phyloP scores from a whole-genome alignment of 2,888 invertebrate species.

The Machimus rusticus region DNA sequence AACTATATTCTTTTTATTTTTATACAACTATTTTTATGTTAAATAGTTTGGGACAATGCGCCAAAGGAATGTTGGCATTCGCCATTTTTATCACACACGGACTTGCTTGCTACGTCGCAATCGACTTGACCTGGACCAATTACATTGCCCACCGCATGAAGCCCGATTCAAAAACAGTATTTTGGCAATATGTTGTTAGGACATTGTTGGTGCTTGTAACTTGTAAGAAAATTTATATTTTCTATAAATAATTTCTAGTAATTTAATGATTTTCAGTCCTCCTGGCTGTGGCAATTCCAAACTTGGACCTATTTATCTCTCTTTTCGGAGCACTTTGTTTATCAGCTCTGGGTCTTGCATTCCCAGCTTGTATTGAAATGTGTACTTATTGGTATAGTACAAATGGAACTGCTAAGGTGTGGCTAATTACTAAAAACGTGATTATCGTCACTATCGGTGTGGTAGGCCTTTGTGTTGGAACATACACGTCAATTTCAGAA shows the following conservation, averaged over 20 bases:
- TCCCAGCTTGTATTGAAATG: slow-evolving; percentile 88
- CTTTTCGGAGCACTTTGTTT: slow-evolving; percentile 89
- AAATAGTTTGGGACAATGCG: slow-evolving; percentile 73
- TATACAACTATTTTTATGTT: slow-evolving; percentile 46
- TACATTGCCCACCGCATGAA: slow-evolving; percentile 70
- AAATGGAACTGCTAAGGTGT: slow-evolving; percentile 65
- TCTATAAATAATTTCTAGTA: not conserved
- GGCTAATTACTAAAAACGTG: slow-evolving; percentile 70
- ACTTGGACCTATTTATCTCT: slow-evolving; percentile 81
- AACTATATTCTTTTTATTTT: not conserved
- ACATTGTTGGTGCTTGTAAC: slow-evolving; percentile 81
- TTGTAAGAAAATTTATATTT: slow-evolving; percentile 70
- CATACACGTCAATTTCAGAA: slow-evolving; percentile 72
- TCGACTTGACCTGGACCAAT: slow-evolving; percentile 90
- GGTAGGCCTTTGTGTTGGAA: slow-evolving; percentile 74
- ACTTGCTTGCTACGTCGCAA: slow-evolving; percentile 94
- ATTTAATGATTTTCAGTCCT: slow-evolving; percentile 69
- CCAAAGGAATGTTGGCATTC: slow-evolving; percentile 76
- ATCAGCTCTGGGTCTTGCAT: slow-evolving; percentile 86
- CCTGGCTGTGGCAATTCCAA: slow-evolving; percentile 84
- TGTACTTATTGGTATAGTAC: slow-evolving; percentile 80
- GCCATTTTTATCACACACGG: slow-evolving; percentile 92
- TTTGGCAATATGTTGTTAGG: slow-evolving; percentile 82
- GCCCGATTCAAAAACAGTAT: slow-evolving; percentile 67
- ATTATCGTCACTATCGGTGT: slow-evolving; percentile 72